A percentile compares a stretch with the other conserved stretches of the same genome.
Evolutionary conservation across 2,888 invertebrate species (phyloP).

Genomic region (Drepanosiphum platanoidis): DNA sequence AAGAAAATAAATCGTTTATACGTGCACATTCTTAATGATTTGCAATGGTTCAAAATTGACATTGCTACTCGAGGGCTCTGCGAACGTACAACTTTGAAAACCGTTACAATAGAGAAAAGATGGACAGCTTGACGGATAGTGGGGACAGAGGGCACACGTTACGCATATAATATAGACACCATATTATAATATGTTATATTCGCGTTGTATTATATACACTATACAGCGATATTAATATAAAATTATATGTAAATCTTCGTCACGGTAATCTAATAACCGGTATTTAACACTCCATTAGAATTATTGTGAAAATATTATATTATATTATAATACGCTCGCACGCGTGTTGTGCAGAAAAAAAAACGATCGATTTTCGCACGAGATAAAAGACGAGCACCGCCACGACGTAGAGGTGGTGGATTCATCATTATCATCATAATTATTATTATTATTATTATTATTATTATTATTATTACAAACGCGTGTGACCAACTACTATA

Average conservation of each 20-base stretch:
- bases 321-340: neutral
- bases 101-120: too few relatives aligned
- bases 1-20: too few relatives aligned
- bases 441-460: too few relatives aligned
- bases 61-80: too few relatives aligned
- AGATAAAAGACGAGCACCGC: neutral
- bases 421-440: neutral
- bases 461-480: neutral
- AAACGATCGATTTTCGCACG: too few relatives aligned
- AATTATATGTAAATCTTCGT: conserved; percentile 24
- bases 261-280: conserved; percentile 36
- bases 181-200: neutral
- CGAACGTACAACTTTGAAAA: too few relatives aligned
- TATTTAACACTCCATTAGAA: conserved; percentile 46
- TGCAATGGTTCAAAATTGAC: too few relatives aligned
- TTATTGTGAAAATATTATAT: conserved; percentile 13
- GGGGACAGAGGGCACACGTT: neutral
- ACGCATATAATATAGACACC: neutral
- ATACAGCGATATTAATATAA: neutral
- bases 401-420: neutral
- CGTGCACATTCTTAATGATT: too few relatives aligned
- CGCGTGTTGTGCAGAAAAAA: too few relatives aligned
- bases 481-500: neutral
- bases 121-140: too few relatives aligned
- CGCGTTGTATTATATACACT: neutral